Evolutionary conservation across 2,797 vertebrate species (phyloP).

Genomic region (Podargus strigoides): DNA sequence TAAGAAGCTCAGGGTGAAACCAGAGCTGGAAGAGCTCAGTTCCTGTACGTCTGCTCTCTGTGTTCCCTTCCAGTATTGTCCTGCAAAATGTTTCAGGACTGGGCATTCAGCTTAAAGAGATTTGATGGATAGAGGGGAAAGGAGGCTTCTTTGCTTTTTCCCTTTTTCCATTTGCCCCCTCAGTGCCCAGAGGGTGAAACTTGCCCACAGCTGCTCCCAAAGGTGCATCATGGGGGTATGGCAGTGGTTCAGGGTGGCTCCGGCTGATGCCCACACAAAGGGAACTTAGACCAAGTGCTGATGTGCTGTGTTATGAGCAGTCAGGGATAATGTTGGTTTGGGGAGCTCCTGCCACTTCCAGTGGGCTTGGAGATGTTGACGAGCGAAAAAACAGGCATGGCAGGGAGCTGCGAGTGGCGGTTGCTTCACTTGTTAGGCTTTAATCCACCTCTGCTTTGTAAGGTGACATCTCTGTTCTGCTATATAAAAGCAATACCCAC

Average conservation of each 20-base stretch:
- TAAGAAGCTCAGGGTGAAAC: background rate
- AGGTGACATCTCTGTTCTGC: background rate
- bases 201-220: background rate
- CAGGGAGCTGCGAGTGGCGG: fast-evolving
- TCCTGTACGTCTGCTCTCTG: background rate
- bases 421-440: background rate
- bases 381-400: background rate
- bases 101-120: background rate
- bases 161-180: background rate
- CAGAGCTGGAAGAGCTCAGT: background rate
- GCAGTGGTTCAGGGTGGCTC: background rate
- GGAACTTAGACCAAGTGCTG: background rate
- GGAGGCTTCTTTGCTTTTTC: background rate
- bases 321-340: background rate
- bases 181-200: background rate
- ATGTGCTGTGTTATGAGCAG: background rate
- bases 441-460: background rate
- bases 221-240: background rate
- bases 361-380: background rate
- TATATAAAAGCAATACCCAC: background rate
- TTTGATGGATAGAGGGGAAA: background rate
- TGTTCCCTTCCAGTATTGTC: background rate
- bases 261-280: fast-evolving
- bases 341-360: background rate
- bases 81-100: background rate